Conservation (phyloP, 2,888 invertebrate species). For the Thecophora atra region DNA sequence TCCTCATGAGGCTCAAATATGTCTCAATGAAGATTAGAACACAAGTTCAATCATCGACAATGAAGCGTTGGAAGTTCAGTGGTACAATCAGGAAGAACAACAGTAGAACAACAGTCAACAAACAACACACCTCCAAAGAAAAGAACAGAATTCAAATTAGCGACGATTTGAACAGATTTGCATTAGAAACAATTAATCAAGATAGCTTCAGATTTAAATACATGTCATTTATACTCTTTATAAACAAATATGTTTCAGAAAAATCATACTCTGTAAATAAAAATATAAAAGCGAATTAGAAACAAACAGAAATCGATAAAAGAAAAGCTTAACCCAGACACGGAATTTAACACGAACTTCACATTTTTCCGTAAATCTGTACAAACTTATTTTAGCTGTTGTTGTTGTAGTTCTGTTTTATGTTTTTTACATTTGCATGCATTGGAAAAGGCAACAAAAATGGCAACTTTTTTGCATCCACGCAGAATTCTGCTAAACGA, state of each 20-base stretch:
- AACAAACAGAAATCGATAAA: not conserved
- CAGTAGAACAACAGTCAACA: not conserved
- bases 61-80: not conserved
- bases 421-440: not conserved
- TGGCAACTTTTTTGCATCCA: not conserved
- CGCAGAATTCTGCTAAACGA: not conserved
- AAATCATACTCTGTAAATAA: constrained; percentile 1
- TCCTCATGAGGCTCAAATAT: constrained; percentile 7
- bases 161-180: not conserved
- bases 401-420: not conserved
- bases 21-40: not conserved
- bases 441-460: not conserved
- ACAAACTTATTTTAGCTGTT: constrained; percentile 1
- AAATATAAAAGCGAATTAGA: not conserved
- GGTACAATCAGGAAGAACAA: constrained; percentile 26
- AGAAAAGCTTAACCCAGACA: constrained; percentile 1
- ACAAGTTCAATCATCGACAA: not conserved
- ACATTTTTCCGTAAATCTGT: constrained; percentile 2
- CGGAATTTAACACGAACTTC: not conserved
- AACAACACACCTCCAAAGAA: not conserved
- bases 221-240: no score
- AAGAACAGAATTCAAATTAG: not conserved
- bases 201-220: no score
- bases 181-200: no score
- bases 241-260: not conserved